Evolutionary conservation across 2,113 vertebrate genomes (phyloP).

Genomic region (Proterorhinus semilunaris): DNA sequence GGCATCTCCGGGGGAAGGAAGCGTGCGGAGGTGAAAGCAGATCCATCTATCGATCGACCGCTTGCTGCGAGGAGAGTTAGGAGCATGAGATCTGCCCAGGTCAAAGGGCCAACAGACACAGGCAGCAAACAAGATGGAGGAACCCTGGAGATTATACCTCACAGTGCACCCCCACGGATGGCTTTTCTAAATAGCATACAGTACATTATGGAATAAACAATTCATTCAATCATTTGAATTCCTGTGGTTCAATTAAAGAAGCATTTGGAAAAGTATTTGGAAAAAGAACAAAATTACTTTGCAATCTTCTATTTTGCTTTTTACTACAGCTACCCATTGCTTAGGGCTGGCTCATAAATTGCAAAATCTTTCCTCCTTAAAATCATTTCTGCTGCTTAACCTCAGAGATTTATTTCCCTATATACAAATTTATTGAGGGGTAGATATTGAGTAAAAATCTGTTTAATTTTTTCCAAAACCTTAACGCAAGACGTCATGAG

Average conservation of each 20-base stretch:
- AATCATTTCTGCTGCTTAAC: too few relatives aligned
- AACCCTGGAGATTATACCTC: conserved; percentile 37
- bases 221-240: too few relatives aligned
- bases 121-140: conserved; percentile 28
- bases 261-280: too few relatives aligned
- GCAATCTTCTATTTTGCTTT: too few relatives aligned
- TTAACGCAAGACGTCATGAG: conserved; percentile 14
- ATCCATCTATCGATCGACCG: conserved; percentile 71
- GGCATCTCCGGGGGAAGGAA: conserved; percentile 52
- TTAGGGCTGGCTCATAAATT: too few relatives aligned
- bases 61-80: conserved; percentile 67
- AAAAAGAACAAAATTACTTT: too few relatives aligned
- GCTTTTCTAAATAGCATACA: conserved; percentile 32
- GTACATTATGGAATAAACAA: not conserved
- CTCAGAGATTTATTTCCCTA: too few relatives aligned
- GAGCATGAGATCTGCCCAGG: conserved; percentile 69
- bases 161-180: conserved; percentile 13
- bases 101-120: conserved; percentile 58
- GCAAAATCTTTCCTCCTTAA: too few relatives aligned
- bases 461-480: not conserved
- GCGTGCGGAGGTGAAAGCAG: conserved; percentile 68
- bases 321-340: too few relatives aligned
- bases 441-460: too few relatives aligned
- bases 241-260: too few relatives aligned
- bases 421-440: too few relatives aligned